Evolutionary conservation across 1,140 invertebrate genomes (phyloP).

Genomic region (Bombus balteatus): DNA sequence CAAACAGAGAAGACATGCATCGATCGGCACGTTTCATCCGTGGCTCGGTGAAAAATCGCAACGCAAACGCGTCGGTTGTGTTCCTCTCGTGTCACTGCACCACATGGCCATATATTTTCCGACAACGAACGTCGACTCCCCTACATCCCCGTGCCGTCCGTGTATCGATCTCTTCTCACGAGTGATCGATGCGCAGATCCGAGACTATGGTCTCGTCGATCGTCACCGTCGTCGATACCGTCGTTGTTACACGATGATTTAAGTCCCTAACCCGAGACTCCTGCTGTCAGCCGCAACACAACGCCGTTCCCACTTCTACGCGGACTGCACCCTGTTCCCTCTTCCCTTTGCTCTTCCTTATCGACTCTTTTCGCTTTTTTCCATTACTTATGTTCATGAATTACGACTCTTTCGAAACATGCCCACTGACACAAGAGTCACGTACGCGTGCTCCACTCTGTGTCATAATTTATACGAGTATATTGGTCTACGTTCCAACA

Average conservation of each 20-base stretch:
- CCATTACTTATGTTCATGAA: conserved; percentile 33
- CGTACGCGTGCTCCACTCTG: conserved; percentile 5
- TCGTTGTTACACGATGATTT: conserved; percentile 73
- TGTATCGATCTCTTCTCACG: conserved; percentile 69
- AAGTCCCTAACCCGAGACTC: conserved; percentile 71
- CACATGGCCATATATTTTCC: conserved; percentile 60
- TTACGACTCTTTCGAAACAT: conserved; percentile 57
- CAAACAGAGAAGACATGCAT: neutral
- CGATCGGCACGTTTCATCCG: conserved; percentile 50
- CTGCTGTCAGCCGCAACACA: conserved; percentile 73
- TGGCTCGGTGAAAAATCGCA: conserved; percentile 4
- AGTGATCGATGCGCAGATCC: conserved; percentile 67
- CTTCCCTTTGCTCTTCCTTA: neutral
- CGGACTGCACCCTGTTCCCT: conserved; percentile 33
- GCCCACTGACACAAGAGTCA: conserved; percentile 36
- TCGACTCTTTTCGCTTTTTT: neutral
- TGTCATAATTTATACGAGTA: conserved; percentile 29
- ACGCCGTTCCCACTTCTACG: conserved; percentile 67
- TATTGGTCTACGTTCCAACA: conserved; percentile 14
- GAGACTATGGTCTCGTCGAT: conserved; percentile 62
- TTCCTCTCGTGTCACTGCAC: conserved; percentile 53
- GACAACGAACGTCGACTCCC: conserved; percentile 34
- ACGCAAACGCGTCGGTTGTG: conserved; percentile 34
- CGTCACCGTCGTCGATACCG: conserved; percentile 69
- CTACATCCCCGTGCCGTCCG: conserved; percentile 52